Evolutionary conservation across 1,140 invertebrate species (phyloP), one percentile per base, ranked within the genome.

Genomic region (Gryon sp.): DNA sequence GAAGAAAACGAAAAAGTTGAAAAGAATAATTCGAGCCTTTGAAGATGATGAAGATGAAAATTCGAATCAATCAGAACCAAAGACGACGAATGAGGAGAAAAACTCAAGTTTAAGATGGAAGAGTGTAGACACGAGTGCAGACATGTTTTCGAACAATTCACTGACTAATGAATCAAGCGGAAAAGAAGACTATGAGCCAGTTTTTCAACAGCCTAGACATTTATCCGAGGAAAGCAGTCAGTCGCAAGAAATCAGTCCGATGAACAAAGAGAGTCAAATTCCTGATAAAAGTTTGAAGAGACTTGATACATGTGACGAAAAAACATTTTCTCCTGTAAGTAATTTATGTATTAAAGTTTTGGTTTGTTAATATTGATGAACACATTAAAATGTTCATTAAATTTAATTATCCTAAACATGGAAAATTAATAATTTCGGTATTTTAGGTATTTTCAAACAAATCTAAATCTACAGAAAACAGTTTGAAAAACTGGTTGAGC

Each of bases 1-100:
- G 8, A 75, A 18, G 11, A 66, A 69, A 38, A 53, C 72, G 2
- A 83, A 73, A 41, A 75, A 78, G 26, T 52, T 80, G 40, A 89
- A 69, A 75, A 84, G 83, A 41, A 89, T 84, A 65, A 82, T 82
- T 36, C 83, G 74, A 80, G 57, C 83, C 28, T 76, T 87, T 74
- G 74, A 90, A 70, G 72, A 87, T 7, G 83, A 81, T n/a, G 72
- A 75, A 0, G 72, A 76, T 9, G 62, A n/a, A n/a, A n/a, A 86
- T 59, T 86, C 79, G 9, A 79, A 62, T 34, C 52, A 36, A 41
- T 83, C 40, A 34, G 77, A 65, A 63, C n/a, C 12, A 16, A 81
- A 72, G 70, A 9, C 11, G 32, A 12, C 24, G 30, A 79, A 32
- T 43, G 75, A 20, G 57, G 78, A 45, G 63, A 78, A 8, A 19